Base-by-base conservation (phyloP, 2,888 invertebrate species). In the Mesorhabditis sp. region DNA sequence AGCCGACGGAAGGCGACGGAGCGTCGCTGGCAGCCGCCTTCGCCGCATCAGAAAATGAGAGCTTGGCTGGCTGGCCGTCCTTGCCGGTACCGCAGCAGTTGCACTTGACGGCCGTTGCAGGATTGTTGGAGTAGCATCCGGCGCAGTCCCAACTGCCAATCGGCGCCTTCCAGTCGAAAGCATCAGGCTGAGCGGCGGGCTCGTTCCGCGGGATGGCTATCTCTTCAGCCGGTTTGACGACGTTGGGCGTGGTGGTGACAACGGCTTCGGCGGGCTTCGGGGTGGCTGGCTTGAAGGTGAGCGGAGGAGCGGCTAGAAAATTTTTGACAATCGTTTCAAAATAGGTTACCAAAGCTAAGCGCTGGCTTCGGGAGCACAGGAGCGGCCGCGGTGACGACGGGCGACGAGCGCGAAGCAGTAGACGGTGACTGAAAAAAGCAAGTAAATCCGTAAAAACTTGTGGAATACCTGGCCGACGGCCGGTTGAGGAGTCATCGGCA, bases 91-190 rank as follows among this genome's bases (percentile, higher is more conserved):
- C 75, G 64, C 81, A 81, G 58, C 73, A 73, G 4, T 64, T 45
- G 65, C 81, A 81, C 41, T 67, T 68, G 1, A 61, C 62, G 3
- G 44, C 68, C 0, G 69, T 71, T 3, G 73, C 72, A 3, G 72
- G 64, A 44, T 76, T 70, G 43, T 69, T 67, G 10, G 72, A 65
- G 68, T 77, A 78, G 66, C 81, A 81, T 43, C 68, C 77, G 0
- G 62, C 5, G 66, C 81, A 81, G 44, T 79, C 79, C 81, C 81
- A 80, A 50, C 71, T 70, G 62, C 66, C 70, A 67, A 42, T 15
- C 4, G 45, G 42, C 5, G 5, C 45, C 28, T 44, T 42, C 44
- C 43, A 7, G 43, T 45, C 7, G 66, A 43, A 69, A n/a, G 4
- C 43, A 58, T 41, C 28, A 28, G 28, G 28, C 28, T 28, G 28